A percentile compares a stretch with the other conserved stretches of the same genome.
phyloP scores from a whole-genome alignment of 2,888 invertebrate species.

The Laothoe populi region DNA sequence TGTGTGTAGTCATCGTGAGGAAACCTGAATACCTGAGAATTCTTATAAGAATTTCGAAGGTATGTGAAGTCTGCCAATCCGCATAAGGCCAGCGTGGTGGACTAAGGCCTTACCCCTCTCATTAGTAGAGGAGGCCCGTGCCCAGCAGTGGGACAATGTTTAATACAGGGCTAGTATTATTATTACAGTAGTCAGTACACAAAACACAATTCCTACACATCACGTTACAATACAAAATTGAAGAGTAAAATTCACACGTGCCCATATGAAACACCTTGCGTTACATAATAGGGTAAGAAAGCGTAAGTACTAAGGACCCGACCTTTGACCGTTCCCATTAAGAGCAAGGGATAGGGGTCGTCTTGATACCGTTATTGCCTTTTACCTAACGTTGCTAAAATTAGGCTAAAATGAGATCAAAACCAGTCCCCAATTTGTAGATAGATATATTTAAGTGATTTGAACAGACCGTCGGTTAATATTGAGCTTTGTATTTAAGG shows the following conservation, averaged over 20 bases:
- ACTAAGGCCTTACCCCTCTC: no score
- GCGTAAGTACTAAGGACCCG: not conserved
- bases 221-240: not conserved
- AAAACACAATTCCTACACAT: no score
- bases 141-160: no score
- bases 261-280: not conserved
- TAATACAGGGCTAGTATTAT: no score
- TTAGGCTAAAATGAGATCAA: not conserved
- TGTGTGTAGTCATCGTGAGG: no score
- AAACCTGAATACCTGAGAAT: no score
- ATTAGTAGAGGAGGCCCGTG: no score
- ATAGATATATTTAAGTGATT: conserved; percentile 1
- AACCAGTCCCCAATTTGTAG: not conserved
- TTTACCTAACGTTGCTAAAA: not conserved
- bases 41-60: no score
- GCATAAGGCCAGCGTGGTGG: no score
- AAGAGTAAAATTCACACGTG: not conserved
- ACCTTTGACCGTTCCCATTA: conserved; percentile 4
- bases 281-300: not conserved
- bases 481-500: not conserved
- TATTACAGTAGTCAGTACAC: no score
- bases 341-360: not conserved
- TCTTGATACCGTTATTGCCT: not conserved
- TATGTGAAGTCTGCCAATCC: no score
- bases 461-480: not conserved